A percentile compares a stretch with the other conserved stretches of the same genome.
phyloP scores from a whole-genome alignment of 2,888 invertebrate species.

The Phengaris alcon region DNA sequence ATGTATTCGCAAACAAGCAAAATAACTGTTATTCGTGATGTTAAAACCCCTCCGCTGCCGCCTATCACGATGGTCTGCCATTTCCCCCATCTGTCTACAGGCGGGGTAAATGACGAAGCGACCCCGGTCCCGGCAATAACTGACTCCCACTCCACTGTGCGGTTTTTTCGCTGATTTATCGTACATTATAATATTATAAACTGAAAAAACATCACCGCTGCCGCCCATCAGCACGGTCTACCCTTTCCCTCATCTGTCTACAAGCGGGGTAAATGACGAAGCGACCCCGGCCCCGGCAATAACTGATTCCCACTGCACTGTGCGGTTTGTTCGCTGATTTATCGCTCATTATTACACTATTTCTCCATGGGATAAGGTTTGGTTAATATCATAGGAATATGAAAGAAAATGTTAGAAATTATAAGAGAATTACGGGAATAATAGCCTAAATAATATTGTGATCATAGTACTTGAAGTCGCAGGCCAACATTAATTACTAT shows the following conservation, averaged over 20 bases:
- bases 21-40: no score
- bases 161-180: constrained; percentile 7
- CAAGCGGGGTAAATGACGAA: constrained; percentile 7
- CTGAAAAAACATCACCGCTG: neutral
- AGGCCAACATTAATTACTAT: no score
- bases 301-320: constrained; percentile 2
- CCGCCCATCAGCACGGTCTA: neutral
- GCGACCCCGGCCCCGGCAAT: constrained; percentile 13
- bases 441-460: no score
- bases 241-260: neutral
- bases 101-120: neutral
- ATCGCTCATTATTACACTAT: constrained; percentile 18
- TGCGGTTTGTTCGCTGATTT: constrained; percentile 13
- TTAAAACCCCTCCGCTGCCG: neutral
- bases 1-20: no score
- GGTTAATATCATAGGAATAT: neutral
- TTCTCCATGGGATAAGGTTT: neutral
- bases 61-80: neutral
- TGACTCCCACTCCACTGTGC: constrained; percentile 1
- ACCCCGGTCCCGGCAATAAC: neutral
- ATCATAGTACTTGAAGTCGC: no score
- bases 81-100: constrained; percentile 1
- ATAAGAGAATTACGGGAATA: no score
- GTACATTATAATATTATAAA: constrained; percentile 5
- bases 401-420: neutral